These are phyloP conservation scores for Arizona elegans DNA, from an alignment of 2,113 vertebrate genomes.

Conservation along the genomic window DNA sequence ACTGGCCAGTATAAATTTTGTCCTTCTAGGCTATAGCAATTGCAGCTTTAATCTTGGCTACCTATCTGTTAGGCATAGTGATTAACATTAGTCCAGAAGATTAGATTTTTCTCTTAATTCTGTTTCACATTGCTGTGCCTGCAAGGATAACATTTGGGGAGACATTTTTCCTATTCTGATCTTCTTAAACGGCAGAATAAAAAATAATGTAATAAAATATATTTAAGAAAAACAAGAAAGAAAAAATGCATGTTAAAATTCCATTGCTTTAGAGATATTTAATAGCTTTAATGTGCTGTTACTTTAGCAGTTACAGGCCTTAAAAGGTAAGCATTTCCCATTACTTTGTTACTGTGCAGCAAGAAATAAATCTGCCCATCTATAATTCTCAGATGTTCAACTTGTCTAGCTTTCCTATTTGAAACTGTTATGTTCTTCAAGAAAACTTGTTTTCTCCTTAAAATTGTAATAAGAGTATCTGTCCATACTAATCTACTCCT, in stretches of 20 bases:
- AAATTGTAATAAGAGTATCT: not conserved
- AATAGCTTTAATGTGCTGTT: not conserved
- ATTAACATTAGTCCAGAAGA: not conserved
- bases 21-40: not conserved
- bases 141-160: not conserved
- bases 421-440: not conserved
- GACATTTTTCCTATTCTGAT: not conserved
- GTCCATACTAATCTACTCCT: not conserved
- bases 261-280: not conserved
- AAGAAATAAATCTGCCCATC: not conserved
- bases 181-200: not conserved
- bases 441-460: not conserved
- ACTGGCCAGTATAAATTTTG: not conserved
- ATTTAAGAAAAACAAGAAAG: too few relatives aligned
- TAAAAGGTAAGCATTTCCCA: not conserved
- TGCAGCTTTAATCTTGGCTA: not conserved
- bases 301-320: not conserved
- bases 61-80: too few relatives aligned
- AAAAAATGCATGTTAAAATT: not conserved
- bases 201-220: not conserved
- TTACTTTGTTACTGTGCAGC: not conserved
- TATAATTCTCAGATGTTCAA: not conserved
- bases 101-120: not conserved
- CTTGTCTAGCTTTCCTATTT: not conserved
- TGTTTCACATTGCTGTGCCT: not conserved